Evolutionary conservation across 2,888 invertebrate species (phyloP).

Genomic region (Physocephala rufipes): DNA sequence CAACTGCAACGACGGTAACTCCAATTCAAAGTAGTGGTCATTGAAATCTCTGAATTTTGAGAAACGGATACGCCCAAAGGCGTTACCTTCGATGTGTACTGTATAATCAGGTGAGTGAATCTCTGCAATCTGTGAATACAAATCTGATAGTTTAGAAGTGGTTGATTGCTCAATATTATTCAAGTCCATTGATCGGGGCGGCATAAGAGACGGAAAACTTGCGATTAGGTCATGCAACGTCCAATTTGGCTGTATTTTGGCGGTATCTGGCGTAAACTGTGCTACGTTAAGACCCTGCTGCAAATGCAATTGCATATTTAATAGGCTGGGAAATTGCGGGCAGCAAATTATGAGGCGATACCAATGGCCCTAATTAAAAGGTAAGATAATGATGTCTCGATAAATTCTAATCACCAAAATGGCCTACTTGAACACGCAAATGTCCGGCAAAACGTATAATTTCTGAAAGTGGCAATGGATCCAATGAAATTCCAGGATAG

Average conservation of each 20-base stretch:
- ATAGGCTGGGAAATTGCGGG: constrained; percentile 53
- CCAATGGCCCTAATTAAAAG: constrained; percentile 43
- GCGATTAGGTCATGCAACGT: constrained; percentile 50
- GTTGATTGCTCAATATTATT: background rate
- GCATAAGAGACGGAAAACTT: constrained; percentile 42
- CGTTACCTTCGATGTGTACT: constrained; percentile 50
- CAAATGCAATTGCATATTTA: constrained; percentile 47
- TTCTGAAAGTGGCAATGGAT: background rate
- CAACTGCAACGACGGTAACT: constrained; percentile 49
- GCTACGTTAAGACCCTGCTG: constrained; percentile 46
- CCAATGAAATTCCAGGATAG: constrained; percentile 15
- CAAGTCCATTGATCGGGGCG: background rate
- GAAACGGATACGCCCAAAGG: constrained; percentile 52
- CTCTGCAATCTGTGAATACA: constrained; percentile 53
- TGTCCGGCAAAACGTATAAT: constrained; percentile 11
- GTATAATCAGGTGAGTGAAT: constrained; percentile 52
- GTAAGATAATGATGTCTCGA: background rate
- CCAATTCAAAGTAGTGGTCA: constrained; percentile 56
- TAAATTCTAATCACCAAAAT: background rate
- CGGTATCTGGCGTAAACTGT: constrained; percentile 37
- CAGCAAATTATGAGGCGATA: constrained; percentile 50
- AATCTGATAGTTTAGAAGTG: constrained; percentile 9
- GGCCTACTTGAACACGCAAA: constrained; percentile 10
- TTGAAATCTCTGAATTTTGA: constrained; percentile 52
- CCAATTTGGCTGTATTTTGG: constrained; percentile 46